These are phyloP conservation scores for Tenthredo distinguenda DNA, from an alignment of 2,888 invertebrate species.

Conservation along the genomic window DNA sequence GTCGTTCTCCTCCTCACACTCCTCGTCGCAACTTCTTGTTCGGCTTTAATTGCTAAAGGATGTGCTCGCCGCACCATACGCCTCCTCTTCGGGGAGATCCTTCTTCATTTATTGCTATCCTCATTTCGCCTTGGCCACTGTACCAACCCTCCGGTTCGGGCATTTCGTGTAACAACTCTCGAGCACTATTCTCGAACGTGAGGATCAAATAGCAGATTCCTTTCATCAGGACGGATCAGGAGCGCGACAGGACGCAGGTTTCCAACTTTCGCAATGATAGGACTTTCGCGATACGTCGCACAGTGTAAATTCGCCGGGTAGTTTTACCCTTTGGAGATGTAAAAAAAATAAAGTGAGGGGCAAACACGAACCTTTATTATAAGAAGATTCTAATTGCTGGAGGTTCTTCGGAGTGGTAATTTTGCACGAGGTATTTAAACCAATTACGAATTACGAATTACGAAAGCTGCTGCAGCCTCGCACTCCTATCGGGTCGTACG, in stretches of 20 bases:
- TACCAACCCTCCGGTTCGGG: neutral
- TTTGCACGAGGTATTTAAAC: constrained; percentile 34
- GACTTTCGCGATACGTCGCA: neutral
- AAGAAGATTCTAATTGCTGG: constrained; percentile 32
- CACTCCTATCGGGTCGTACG: neutral
- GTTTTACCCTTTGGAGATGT: neutral
- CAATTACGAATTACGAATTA: constrained; percentile 20
- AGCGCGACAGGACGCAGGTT: neutral
- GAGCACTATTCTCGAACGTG: constrained; percentile 10
- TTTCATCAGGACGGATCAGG: neutral
- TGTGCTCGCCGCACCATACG: constrained; percentile 32
- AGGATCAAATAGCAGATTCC: neutral
- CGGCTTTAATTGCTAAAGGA: constrained; percentile 46
- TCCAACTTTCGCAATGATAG: neutral
- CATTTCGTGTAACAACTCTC: constrained; percentile 12
- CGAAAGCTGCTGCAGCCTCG: constrained; percentile 24
- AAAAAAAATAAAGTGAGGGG: neutral
- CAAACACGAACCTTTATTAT: constrained; percentile 31
- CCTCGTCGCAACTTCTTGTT: constrained; percentile 36
- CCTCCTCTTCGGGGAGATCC: neutral
- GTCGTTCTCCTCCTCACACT: neutral
- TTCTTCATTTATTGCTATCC: constrained; percentile 34
- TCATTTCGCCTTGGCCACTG: neutral
- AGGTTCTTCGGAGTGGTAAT: constrained; percentile 16
- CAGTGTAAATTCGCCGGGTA: neutral